Evolutionary conservation across 1,140 invertebrate genomes (phyloP), one percentile per base, ranked within the genome.

Genomic region (Neotoxoptera formosana): DNA sequence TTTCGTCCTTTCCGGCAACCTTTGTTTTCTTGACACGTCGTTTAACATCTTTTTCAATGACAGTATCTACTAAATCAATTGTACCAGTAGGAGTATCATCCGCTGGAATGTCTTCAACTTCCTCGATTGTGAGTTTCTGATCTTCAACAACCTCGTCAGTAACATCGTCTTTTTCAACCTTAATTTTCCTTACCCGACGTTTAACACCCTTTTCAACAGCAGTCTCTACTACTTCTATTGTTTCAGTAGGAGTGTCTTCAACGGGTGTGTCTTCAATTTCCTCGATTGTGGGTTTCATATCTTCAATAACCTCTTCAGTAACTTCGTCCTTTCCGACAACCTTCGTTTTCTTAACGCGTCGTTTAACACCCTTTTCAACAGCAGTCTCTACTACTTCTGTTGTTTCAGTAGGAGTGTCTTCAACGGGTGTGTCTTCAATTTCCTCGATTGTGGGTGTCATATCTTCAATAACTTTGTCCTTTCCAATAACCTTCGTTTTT

Each of bases 291-390:
- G 93, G 60, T 25, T 53, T 84, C 21, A 41, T 6, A 14, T 93
- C 60, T 25, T 84, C 60, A 0, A 47, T 7, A 0, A 53, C 23
- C 1, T 90, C 93, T 0, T 87, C 92, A 6, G 81, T 45, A 7
- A 23, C 25, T 14, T 93, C 76, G 2, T 41, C 90, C 84, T 93
- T 87, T 25, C 30, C 51, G 25, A 36, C 34, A 0, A 20, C 51
- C 36, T 76, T 93, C 17, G 60, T 94, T 89, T 93, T 93, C 36
- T 53, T 93, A 17, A 93, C 90, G 7, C 53, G 53, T 25, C n/a
- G n/a, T n/a, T 87, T 34, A 88, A 91, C 93, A 76, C 76, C 90
- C 14, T 86, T 56, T 56, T 93, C 84, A 0, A n/a, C 41, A 0
- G 56, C 92, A 7, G 23, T n/a, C 36, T 83, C 51, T 11, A 34